Conservation (phyloP, 2,113 vertebrate genomes). For the Centropristis striata region DNA sequence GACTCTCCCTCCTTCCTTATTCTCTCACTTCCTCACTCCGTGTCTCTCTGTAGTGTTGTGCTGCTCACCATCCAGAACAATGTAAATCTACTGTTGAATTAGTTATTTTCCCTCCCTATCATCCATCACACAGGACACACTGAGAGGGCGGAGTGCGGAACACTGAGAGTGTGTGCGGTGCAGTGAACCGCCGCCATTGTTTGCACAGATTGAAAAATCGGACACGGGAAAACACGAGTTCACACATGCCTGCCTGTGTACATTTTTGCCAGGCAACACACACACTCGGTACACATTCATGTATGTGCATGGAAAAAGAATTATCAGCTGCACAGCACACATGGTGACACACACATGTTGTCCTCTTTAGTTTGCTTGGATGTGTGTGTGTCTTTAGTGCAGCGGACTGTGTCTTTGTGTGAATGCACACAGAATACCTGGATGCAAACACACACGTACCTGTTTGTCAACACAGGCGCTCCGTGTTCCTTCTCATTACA, state of each 20-base stretch:
- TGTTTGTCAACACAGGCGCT: conserved; percentile 3
- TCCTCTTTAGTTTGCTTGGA: neutral
- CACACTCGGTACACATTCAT: neutral
- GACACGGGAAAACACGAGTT: conserved; percentile 31
- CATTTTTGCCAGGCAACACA: neutral
- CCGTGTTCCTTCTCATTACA: conserved; percentile 3
- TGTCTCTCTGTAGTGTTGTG: conserved; percentile 1
- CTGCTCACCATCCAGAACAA: conserved; percentile 61
- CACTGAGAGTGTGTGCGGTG: conserved; percentile 43
- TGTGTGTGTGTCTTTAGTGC: neutral
- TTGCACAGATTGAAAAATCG: conserved; percentile 74
- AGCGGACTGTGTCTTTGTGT: neutral
- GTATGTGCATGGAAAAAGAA: neutral
- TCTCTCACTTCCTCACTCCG: neutral
- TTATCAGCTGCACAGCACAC: neutral
- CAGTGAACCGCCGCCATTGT: conserved; percentile 46
- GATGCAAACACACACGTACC: neutral
- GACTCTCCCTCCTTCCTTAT: neutral
- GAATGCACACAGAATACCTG: conserved; percentile 3
- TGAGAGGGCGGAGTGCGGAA: conserved; percentile 34
- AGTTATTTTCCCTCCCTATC: conserved; percentile 60
- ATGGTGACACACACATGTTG: neutral
- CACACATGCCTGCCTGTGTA: conserved; percentile 29
- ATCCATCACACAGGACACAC: conserved; percentile 61
- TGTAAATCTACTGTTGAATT: conserved; percentile 73